Evolutionary conservation across 2,797 vertebrate genomes (phyloP).

Genomic region (Tragopan temminckii): DNA sequence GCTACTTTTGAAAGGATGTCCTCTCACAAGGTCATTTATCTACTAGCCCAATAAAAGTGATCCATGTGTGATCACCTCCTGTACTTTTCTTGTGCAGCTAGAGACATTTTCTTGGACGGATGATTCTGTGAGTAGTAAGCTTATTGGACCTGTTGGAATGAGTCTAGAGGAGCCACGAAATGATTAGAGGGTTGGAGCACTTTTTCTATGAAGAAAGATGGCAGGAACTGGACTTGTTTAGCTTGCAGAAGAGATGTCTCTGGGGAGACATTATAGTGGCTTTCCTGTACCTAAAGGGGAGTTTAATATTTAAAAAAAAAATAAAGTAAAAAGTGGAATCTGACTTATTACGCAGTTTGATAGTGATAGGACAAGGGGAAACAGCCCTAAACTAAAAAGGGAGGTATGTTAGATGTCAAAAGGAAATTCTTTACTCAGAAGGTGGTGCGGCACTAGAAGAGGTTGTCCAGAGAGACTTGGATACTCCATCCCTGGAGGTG

Average conservation of each 20-base stretch:
- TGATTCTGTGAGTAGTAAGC: too few species aligned
- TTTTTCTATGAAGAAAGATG: background rate
- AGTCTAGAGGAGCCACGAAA: background rate
- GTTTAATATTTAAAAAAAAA: too few species aligned
- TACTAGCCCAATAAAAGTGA: conserved; percentile 7
- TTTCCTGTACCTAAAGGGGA: background rate
- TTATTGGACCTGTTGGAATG: background rate
- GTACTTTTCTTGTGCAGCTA: background rate
- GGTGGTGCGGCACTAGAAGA: too few species aligned
- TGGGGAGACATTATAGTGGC: background rate
- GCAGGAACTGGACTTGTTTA: background rate
- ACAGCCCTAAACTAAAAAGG: too few species aligned
- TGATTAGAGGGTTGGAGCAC: background rate
- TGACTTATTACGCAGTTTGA: background rate
- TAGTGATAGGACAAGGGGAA: too few species aligned
- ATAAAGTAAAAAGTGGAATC: background rate
- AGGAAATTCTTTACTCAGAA: too few species aligned
- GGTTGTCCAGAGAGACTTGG: too few species aligned
- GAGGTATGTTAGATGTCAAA: too few species aligned
- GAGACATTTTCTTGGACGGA: background rate
- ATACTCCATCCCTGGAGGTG: too few species aligned
- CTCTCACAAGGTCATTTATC: conserved; percentile 54
- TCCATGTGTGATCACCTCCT: background rate
- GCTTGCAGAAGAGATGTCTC: background rate
- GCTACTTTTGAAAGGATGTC: conserved; percentile 43